These are phyloP conservation scores for Microctenopoma steveboyesi DNA, from an alignment of 2,797 vertebrate genomes.

Conservation along the genomic window DNA sequence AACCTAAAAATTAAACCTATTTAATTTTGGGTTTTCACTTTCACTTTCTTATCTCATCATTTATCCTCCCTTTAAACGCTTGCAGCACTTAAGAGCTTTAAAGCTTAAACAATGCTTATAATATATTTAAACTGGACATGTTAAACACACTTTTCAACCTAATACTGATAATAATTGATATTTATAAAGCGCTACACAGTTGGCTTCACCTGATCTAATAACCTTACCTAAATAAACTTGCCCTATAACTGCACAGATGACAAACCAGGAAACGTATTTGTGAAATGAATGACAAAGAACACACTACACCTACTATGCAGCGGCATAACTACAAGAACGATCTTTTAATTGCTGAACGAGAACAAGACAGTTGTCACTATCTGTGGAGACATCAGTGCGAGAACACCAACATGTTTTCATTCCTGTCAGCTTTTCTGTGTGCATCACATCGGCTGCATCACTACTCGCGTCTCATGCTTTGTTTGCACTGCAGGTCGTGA, in stretches of 20 bases:
- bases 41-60: too few species aligned
- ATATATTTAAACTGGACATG: not conserved
- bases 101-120: not conserved
- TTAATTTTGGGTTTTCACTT: too few species aligned
- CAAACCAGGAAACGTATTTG: not conserved
- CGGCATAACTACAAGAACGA: not conserved
- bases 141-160: not conserved
- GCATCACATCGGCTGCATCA: conserved; percentile 21
- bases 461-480: conserved; percentile 37
- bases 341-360: conserved; percentile 3
- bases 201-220: not conserved
- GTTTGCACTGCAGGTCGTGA: conserved; percentile 35
- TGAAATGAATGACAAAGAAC: not conserved
- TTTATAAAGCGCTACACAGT: too few species aligned
- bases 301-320: not conserved
- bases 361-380: conserved; percentile 46
- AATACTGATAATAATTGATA: too few species aligned
- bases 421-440: conserved; percentile 32
- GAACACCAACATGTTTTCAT: conserved; percentile 31
- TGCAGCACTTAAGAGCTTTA: too few species aligned
- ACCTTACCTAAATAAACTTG: not conserved
- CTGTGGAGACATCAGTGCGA: conserved; percentile 36
- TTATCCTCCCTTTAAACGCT: too few species aligned
- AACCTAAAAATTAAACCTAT: too few species aligned
- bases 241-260: not conserved